A percentile compares a stretch with the other conserved stretches of the same genome.
These are phyloP conservation scores for Akabosia matsudoensis DNA, from an alignment of 1,140 invertebrate genomes.

Conservation along the genomic window DNA sequence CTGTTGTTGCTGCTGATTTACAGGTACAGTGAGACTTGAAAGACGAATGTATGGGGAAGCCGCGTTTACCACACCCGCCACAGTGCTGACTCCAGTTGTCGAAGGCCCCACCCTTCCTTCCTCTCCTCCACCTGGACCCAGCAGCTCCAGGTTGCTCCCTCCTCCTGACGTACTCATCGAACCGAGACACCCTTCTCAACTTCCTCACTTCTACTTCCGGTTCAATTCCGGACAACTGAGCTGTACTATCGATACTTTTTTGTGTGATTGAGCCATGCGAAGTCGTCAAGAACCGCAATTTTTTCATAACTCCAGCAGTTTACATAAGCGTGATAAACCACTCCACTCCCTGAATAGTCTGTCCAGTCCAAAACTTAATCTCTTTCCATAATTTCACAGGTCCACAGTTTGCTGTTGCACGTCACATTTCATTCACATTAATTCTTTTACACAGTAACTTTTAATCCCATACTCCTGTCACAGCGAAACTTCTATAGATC, in stretches of 20 bases:
- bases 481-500: no score
- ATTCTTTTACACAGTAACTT: no score
- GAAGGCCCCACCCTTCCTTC: not conserved
- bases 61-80: not conserved
- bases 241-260: not conserved
- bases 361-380: no score
- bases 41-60: slow-evolving; percentile 10
- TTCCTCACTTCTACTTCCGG: not conserved
- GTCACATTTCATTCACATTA: no score
- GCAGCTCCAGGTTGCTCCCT: slow-evolving; percentile 12
- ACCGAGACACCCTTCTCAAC: slow-evolving; percentile 3
- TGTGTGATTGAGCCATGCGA: not conserved
- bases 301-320: slow-evolving; percentile 16
- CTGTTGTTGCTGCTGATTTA: not conserved
- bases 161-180: slow-evolving; percentile 15
- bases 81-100: not conserved
- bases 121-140: not conserved
- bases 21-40: not conserved
- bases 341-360: no score
- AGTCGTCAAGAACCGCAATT: not conserved
- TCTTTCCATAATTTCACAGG: no score
- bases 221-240: not conserved
- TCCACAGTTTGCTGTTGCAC: no score
- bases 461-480: no score
- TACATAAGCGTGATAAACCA: no score